Conservation (phyloP, 2,797 vertebrate species). For the Coregonus ussuriensis region DNA sequence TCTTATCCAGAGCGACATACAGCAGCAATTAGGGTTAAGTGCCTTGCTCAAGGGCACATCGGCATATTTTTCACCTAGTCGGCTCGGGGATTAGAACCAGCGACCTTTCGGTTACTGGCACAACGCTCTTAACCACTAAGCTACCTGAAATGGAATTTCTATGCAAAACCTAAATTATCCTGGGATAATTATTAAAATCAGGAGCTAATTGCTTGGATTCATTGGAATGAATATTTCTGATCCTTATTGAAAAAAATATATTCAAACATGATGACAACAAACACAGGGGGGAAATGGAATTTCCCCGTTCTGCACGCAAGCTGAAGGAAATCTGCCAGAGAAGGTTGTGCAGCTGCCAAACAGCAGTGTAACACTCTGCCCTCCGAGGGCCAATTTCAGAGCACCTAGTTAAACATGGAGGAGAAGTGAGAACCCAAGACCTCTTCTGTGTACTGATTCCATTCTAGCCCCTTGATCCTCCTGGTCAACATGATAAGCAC, state of each 20-base stretch:
- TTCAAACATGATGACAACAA: slow-evolving; percentile 25
- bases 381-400: neutral
- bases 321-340: slow-evolving; percentile 22
- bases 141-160: no score
- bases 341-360: no score
- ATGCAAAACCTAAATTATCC: neutral
- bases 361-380: neutral
- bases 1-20: no score
- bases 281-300: slow-evolving; percentile 29
- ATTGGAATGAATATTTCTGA: neutral
- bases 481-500: neutral
- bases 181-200: neutral
- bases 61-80: no score
- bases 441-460: neutral
- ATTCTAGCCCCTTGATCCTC: neutral
- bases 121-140: no score
- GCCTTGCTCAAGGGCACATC: no score
- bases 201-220: neutral
- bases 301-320: slow-evolving; percentile 35
- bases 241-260: neutral
- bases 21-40: no score
- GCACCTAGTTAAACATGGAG: neutral
- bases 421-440: neutral
- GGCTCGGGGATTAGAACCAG: no score
- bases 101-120: no score